Conservation (phyloP, 2,113 vertebrate species). For the Microtus richardsoni region DNA sequence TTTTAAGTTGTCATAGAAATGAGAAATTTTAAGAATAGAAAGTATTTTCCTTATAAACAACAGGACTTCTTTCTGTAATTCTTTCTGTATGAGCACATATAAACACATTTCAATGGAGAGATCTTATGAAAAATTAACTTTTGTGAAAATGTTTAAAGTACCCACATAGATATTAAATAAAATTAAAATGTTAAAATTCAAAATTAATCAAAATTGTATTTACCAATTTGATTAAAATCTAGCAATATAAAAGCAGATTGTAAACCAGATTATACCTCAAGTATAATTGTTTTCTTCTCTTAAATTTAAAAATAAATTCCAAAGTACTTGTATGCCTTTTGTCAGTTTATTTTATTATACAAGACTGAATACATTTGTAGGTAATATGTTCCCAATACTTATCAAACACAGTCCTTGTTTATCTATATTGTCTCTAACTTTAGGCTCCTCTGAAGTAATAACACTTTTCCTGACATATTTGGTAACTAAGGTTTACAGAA, state of each 20-base stretch:
- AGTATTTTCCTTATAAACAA: not conserved
- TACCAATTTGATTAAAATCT: not conserved
- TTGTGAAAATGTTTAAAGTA: not conserved
- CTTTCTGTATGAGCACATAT: not conserved
- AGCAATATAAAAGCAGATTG: not conserved
- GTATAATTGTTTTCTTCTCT: not conserved
- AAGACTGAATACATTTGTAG: not conserved
- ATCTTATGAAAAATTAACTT: slow-evolving; percentile 23
- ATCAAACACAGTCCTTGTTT: not conserved
- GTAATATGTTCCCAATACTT: not conserved
- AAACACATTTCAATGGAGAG: not conserved
- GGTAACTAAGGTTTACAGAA: not conserved
- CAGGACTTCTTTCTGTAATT: not conserved
- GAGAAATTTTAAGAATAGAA: not conserved
- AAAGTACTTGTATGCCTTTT: not conserved
- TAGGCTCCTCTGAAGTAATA: not conserved
- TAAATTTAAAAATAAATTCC: not conserved
- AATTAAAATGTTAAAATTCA: slow-evolving; percentile 3
- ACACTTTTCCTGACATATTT: not conserved
- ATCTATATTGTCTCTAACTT: not conserved
- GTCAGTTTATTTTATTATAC: not conserved
- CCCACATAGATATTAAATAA: not conserved
- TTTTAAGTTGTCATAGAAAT: slow-evolving; percentile 40
- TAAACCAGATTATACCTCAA: not conserved
- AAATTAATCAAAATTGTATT: slow-evolving; percentile 4